Conservation (phyloP, 2,113 vertebrate species). For the Protobothrops mucrosquamatus region DNA sequence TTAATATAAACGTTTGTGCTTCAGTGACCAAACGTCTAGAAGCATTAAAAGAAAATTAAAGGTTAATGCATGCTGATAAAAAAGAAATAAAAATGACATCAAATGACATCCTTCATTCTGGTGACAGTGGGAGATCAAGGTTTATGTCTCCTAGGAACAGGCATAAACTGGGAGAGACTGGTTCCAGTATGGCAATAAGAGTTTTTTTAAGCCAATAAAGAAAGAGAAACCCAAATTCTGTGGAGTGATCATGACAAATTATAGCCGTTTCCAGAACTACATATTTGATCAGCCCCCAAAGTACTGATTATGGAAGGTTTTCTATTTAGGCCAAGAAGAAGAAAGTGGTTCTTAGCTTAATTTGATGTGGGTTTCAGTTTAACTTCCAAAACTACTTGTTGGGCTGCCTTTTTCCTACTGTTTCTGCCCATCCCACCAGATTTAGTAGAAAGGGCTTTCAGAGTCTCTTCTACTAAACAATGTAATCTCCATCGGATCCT, state of each 20-base stretch:
- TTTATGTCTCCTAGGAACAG: slow-evolving; percentile 26
- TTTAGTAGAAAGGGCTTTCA: not conserved
- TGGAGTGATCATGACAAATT: not conserved
- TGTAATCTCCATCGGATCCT: not conserved
- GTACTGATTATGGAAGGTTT: not conserved
- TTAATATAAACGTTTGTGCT: slow-evolving; percentile 30
- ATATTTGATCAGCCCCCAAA: not conserved
- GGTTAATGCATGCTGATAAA: slow-evolving; percentile 31
- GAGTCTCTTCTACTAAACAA: not conserved
- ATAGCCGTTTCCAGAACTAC: not conserved
- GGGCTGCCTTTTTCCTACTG: not conserved
- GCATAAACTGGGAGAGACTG: not conserved
- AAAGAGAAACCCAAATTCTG: not conserved
- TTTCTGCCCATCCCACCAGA: not conserved
- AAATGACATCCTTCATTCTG: not conserved
- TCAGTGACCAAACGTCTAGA: slow-evolving; percentile 23
- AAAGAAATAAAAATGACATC: not conserved
- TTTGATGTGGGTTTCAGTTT: not conserved
- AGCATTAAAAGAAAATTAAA: slow-evolving; percentile 31
- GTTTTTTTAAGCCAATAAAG: not conserved
- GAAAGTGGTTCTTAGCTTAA: not conserved
- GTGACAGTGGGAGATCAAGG: not conserved
- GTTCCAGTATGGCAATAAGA: not conserved
- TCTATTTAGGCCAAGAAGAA: not conserved
- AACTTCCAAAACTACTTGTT: not conserved